A percentile compares a stretch with the other conserved stretches of the same genome.
These are phyloP conservation scores for Lepus townsendii DNA, from an alignment of 2,797 vertebrate genomes.

Conservation along the genomic window DNA sequence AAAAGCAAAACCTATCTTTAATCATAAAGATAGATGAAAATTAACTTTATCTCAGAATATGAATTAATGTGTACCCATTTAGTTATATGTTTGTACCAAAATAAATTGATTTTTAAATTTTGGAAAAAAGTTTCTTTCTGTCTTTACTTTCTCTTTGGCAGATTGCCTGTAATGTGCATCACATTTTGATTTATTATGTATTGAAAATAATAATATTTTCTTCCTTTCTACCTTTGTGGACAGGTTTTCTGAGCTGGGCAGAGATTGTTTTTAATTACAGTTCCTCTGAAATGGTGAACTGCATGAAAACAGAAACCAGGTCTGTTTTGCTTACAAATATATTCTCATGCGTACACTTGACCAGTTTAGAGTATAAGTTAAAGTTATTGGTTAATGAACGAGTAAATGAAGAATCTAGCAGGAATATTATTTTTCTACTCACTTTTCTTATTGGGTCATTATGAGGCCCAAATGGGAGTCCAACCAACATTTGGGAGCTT, in stretches of 20 bases:
- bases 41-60: slow-evolving; percentile 34
- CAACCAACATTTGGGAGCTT: background rate
- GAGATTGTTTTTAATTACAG: slow-evolving; percentile 13
- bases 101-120: no score
- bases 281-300: background rate
- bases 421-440: background rate
- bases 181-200: slow-evolving; percentile 46
- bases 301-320: background rate
- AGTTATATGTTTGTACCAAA: background rate
- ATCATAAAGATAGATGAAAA: slow-evolving; percentile 37
- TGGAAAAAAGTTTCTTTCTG: background rate
- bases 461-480: background rate
- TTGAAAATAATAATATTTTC: background rate
- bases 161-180: background rate
- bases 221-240: background rate
- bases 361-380: background rate
- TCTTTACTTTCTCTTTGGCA: background rate
- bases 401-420: background rate
- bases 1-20: slow-evolving; percentile 31
- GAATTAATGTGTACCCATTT: slow-evolving; percentile 2
- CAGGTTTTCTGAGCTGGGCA: background rate
- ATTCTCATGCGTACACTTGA: slow-evolving; percentile 4
- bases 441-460: background rate
- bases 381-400: slow-evolving; percentile 39
- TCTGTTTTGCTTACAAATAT: slow-evolving; percentile 3